Percentiles rank a stretch among this genome's conserved stretches.
Conservation (phyloP, 2,888 invertebrate genomes). For the Cerastis leucographa region DNA sequence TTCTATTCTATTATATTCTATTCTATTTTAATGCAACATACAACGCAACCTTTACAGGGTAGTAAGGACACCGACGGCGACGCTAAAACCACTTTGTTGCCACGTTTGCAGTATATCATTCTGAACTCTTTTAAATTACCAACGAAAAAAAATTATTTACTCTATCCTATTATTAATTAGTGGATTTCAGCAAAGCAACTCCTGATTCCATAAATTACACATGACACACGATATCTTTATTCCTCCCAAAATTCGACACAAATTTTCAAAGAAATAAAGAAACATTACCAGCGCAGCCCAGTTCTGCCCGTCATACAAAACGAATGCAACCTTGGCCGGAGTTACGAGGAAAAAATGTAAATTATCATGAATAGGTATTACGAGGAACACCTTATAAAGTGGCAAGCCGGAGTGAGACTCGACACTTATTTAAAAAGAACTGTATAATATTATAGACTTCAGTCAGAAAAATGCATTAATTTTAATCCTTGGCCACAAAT, state of each 20-base stretch:
- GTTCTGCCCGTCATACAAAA: neutral
- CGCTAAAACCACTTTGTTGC: no score
- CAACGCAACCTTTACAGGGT: no score
- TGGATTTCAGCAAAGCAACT: no score
- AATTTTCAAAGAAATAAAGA: neutral
- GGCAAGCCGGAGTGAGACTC: neutral
- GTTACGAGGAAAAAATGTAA: constrained; percentile 5
- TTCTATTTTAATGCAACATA: no score
- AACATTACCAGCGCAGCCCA: neutral
- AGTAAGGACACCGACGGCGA: no score
- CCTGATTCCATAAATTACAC: no score
- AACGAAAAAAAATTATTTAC: no score
- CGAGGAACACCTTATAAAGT: constrained; percentile 13
- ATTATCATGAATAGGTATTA: constrained; percentile 21
- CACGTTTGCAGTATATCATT: no score
- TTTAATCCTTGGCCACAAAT: neutral
- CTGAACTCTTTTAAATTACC: no score
- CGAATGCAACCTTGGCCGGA: neutral
- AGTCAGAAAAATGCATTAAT: neutral
- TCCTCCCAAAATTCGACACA: neutral
- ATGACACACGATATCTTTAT: no score
- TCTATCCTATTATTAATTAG: no score
- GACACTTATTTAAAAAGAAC: constrained; percentile 20
- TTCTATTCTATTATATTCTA: no score
- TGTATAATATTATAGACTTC: neutral